Evolutionary conservation across 1,140 invertebrate species (phyloP), one percentile per base, ranked within the genome.

Genomic region (Bombus waltoni): DNA sequence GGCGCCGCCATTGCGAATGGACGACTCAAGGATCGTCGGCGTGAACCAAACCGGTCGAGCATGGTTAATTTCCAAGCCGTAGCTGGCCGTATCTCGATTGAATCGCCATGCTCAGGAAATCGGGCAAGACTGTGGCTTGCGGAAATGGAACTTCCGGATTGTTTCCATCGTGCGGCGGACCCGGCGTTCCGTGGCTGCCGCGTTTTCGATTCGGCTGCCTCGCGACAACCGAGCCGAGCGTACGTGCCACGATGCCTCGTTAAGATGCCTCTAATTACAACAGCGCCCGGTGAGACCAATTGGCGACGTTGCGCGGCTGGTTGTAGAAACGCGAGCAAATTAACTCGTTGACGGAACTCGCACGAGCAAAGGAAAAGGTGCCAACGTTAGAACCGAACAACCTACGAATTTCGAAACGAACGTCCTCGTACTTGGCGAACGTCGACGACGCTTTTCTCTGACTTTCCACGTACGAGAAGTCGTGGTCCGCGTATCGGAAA

Each of bases 111-210:
- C 59, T 72, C 59, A 72, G 83, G 68, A 79, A 71, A 35, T 83
- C 81, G 72, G 65, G 76, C 32, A 85, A 85, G 83, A 80, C 68
- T 71, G 83, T 62, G 47, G 66, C 38, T 28, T 42, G 62, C 83
- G 87, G 87, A 88, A 88, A 88, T 88, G 87, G 87, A 88, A 85
- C 77, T 85, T 88, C 87, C 83, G 83, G 83, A 66, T 74, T 85
- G 77, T 84, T 84, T 77, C 32, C 71, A 74, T 65, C 82, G 72
- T 42, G 76, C 59, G 62, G 44, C 35, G 22, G 32, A 44, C 25
- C 44, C 44, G 28, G 28, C 65, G 68, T 70, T 72, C 40, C 25
- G 10, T 15, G 5, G 9, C 35, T 11, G 22, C 35, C 70, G 71
- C 40, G 53, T 65, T 82, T 65, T 82, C 81, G 57, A 66, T 38